Conservation (phyloP, 2,888 invertebrate genomes). For the Cybosia mesomella region DNA sequence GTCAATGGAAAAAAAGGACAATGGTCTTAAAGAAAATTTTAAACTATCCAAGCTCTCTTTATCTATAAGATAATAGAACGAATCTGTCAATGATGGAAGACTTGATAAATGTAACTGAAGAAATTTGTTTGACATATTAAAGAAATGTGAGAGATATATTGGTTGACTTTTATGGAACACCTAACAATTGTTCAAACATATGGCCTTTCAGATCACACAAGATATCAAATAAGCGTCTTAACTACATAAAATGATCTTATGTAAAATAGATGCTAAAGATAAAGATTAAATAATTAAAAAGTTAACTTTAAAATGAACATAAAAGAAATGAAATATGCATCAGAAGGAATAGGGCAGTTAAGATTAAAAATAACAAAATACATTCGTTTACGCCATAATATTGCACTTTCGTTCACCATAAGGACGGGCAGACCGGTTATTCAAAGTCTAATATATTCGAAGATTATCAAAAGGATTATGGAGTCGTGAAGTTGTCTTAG, state of each 20-base stretch:
- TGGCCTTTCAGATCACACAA: neutral
- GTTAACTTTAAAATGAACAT: neutral
- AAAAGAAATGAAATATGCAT: neutral
- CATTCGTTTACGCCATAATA: neutral
- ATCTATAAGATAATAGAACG: neutral
- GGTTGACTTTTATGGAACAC: neutral
- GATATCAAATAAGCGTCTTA: neutral
- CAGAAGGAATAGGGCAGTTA: neutral
- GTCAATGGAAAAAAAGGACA: too few relatives aligned
- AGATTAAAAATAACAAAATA: neutral
- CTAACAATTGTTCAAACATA: neutral
- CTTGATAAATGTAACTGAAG: neutral
- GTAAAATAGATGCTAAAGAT: too few relatives aligned
- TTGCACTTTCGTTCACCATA: neutral
- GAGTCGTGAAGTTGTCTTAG: neutral
- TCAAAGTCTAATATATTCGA: constrained; percentile 33
- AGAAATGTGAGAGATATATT: too few relatives aligned
- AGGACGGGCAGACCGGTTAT: constrained; percentile 30
- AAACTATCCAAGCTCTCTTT: too few relatives aligned
- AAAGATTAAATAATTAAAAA: neutral
- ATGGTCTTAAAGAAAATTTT: too few relatives aligned
- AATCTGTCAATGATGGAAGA: neutral
- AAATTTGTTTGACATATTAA: too few relatives aligned
- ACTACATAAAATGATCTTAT: too few relatives aligned
- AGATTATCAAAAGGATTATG: constrained; percentile 27